A percentile compares a stretch with the other conserved stretches of the same genome.
These are phyloP conservation scores for Tapirus terrestris DNA, from an alignment of 2,113 vertebrate species.

Conservation along the genomic window DNA sequence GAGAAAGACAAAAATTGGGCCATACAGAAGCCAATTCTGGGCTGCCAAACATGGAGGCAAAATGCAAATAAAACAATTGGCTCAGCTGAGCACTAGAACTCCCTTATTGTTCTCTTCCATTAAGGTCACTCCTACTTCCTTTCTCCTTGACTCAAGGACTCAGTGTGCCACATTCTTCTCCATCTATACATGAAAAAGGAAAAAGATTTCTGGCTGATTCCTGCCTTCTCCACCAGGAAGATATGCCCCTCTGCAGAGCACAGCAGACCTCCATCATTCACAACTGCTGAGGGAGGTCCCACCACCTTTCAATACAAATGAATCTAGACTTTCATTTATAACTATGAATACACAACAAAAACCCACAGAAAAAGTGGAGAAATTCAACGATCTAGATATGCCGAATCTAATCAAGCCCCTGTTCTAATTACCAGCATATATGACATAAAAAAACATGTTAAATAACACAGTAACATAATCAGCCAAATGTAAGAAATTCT, in stretches of 20 bases:
- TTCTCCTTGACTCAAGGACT: neutral
- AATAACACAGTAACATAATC: neutral
- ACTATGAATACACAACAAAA: neutral
- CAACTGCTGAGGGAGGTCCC: neutral
- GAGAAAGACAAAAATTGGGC: neutral
- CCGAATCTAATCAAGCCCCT: neutral
- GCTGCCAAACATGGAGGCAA: neutral
- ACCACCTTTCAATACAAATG: neutral
- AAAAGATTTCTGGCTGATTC: neutral
- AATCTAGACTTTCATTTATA: neutral
- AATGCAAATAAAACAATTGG: neutral
- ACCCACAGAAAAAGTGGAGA: neutral
- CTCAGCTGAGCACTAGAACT: neutral
- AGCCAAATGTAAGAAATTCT: neutral
- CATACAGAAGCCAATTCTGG: neutral
- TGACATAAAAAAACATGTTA: neutral
- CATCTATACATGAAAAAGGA: neutral
- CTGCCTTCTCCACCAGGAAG: neutral
- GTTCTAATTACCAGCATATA: neutral
- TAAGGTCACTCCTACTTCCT: neutral
- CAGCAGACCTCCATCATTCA: neutral
- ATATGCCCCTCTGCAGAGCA: neutral
- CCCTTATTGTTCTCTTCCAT: neutral
- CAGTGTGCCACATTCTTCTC: neutral
- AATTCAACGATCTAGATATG: neutral